Evolutionary conservation across 2,888 invertebrate genomes (phyloP).

Genomic region (Netelia virgata): DNA sequence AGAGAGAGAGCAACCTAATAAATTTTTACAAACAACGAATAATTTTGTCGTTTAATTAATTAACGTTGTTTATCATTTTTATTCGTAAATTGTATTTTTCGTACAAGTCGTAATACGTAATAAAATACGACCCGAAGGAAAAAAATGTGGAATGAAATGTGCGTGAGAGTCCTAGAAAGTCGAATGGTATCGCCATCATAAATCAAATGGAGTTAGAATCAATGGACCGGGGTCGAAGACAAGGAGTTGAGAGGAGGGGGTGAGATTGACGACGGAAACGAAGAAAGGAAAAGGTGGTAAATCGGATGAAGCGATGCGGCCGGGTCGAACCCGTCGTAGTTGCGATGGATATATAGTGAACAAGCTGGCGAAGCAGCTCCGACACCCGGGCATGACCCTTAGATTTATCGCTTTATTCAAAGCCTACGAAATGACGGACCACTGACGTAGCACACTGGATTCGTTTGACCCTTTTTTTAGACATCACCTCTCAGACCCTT

Average conservation of each 20-base stretch:
- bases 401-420: constrained; percentile 80
- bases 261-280: constrained; percentile 50
- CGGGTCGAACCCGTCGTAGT: constrained; percentile 44
- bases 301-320: constrained; percentile 60
- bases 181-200: constrained; percentile 36
- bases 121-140: too few species aligned
- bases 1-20: background rate
- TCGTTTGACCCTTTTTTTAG: constrained; percentile 52
- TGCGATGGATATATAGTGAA: constrained; percentile 24
- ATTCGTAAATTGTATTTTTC: too few species aligned
- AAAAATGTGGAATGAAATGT: too few species aligned
- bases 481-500: background rate
- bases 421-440: constrained; percentile 69
- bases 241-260: constrained; percentile 17
- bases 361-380: constrained; percentile 30
- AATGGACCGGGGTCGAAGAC: constrained; percentile 29
- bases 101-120: too few species aligned
- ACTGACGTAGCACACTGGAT: constrained; percentile 55
- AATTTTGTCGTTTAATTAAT: too few species aligned
- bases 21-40: too few species aligned
- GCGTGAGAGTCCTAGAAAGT: constrained; percentile 25
- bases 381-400: constrained; percentile 42
- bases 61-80: too few species aligned
- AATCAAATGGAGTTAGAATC: constrained; percentile 3
- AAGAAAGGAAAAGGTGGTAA: constrained; percentile 53